These are phyloP conservation scores for Apamea monoglypha DNA, from an alignment of 2,888 invertebrate species.

Conservation along the genomic window DNA sequence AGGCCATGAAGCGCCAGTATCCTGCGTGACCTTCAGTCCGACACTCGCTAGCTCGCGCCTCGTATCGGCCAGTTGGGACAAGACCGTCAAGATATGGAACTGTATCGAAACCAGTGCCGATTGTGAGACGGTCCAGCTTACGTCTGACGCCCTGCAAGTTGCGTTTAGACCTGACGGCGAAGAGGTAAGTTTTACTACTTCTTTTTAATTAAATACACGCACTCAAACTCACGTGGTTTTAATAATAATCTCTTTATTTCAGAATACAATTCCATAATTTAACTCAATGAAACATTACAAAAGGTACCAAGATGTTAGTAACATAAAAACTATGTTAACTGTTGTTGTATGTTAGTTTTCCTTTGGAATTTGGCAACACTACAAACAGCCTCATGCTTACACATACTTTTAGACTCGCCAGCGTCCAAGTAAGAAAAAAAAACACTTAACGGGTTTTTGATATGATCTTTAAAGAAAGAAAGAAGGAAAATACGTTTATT, in stretches of 20 bases:
- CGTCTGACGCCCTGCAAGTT: constrained; percentile 95
- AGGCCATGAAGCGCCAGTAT: constrained; percentile 98
- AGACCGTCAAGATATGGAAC: constrained; percentile 96
- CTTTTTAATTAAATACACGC: background rate
- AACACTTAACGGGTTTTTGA: no score
- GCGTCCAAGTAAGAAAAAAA: no score
- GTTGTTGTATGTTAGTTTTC: no score
- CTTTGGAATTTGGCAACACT: background rate
- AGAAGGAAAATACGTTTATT: no score
- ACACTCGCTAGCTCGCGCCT: constrained; percentile 93
- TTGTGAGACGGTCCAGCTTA: constrained; percentile 95
- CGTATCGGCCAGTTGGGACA: constrained; percentile 98
- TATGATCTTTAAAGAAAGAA: no score
- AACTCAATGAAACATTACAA: no score
- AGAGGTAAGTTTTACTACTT: constrained; percentile 87
- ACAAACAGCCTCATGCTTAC: background rate
- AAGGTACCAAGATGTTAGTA: no score
- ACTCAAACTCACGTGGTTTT: background rate
- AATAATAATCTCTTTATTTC: no score
- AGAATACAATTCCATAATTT: no score
- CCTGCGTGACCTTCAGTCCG: constrained; percentile 95
- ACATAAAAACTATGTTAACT: no score
- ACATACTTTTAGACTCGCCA: background rate
- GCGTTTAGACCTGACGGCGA: constrained; percentile 97
- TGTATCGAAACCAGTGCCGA: constrained; percentile 95